Evolutionary conservation across 1,140 invertebrate genomes (phyloP), one percentile per base, ranked within the genome.

Genomic region (Cotesia chilonis): DNA sequence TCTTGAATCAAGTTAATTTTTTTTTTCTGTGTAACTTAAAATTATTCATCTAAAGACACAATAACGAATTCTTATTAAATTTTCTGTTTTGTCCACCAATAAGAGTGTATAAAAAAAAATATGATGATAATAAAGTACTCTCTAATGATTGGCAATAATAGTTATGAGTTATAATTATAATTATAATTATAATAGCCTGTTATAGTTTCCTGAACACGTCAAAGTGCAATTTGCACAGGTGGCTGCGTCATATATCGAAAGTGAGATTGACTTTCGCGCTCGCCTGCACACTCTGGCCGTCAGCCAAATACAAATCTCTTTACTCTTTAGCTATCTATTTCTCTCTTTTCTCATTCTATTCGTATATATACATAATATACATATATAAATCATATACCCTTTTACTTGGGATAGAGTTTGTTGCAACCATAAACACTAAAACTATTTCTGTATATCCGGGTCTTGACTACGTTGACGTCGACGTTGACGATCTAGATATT

Each of bases 381-480:
- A 20, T 57, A 57, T 47, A 47, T 47, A 47, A 9, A 47, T 47
- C 20, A 47, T 47, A 47, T 61, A 17, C 7, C 17, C 59, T 47
- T 38, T 41, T 37, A 64, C 61, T 64, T 71, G 20, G 28, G 60
- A 28, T 28, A 28, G 28, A 71, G 37, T 71, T 71, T 71, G 60
- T 64, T 64, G 69, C 69, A 59, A 60, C 14, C 59, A 71, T 71
- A 64, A 38, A 70, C 75, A 74, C 72, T 76, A 79, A 80, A 80
- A 76, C 78, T 84, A 83, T 83, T 83, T 70, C 76, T 67, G 82
- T 83, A 81, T 78, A 83, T 83, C 82, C 82, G 82, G 82, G 82
- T 83, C 78, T 75, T 65, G 69, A 41, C 6, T 52, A 47, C 36
- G 37, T 28, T 28, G 28, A 63, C n/a, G 38, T 20, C 38, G 7